These are phyloP conservation scores for Alloplasta piceator DNA, from an alignment of 2,888 invertebrate species.

Conservation along the genomic window DNA sequence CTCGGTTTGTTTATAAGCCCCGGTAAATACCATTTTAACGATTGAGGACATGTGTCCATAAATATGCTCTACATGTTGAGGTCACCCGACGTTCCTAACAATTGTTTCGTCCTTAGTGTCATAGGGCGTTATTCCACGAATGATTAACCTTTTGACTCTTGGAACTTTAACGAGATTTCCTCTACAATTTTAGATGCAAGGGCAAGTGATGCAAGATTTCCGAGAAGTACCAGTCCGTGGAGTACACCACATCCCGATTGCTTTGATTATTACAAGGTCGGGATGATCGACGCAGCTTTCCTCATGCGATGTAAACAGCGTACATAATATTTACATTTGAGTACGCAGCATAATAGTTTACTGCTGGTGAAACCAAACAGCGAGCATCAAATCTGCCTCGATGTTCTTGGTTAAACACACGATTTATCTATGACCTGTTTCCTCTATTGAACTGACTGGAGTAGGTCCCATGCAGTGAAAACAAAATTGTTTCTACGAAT, in stretches of 20 bases:
- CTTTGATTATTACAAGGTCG: constrained; percentile 54
- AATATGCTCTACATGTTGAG: too few relatives aligned
- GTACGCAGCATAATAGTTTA: constrained; percentile 26
- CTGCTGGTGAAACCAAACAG: constrained; percentile 7
- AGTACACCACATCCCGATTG: constrained; percentile 59
- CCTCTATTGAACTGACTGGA: constrained; percentile 14
- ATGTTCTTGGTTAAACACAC: constrained; percentile 31
- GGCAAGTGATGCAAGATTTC: neutral
- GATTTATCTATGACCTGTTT: constrained; percentile 36
- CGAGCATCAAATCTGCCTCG: neutral
- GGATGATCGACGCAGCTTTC: constrained; percentile 42
- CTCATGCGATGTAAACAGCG: constrained; percentile 37
- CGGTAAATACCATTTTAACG: too few relatives aligned
- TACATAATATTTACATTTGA: constrained; percentile 47
- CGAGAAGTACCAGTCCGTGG: constrained; percentile 43
- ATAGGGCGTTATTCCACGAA: too few relatives aligned
- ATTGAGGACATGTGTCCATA: too few relatives aligned
- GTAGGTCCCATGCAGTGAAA: constrained; percentile 43
- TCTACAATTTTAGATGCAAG: constrained; percentile 4
- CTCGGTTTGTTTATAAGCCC: too few relatives aligned
- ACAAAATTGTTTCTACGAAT: constrained; percentile 46
- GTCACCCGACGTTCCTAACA: too few relatives aligned
- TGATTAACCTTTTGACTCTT: too few relatives aligned
- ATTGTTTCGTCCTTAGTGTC: too few relatives aligned
- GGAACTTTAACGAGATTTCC: constrained; percentile 14